Percentiles rank a stretch among this genome's conserved stretches.
These are phyloP conservation scores for Psittacara wagleri DNA, from an alignment of 2,113 vertebrate genomes.

Conservation along the genomic window DNA sequence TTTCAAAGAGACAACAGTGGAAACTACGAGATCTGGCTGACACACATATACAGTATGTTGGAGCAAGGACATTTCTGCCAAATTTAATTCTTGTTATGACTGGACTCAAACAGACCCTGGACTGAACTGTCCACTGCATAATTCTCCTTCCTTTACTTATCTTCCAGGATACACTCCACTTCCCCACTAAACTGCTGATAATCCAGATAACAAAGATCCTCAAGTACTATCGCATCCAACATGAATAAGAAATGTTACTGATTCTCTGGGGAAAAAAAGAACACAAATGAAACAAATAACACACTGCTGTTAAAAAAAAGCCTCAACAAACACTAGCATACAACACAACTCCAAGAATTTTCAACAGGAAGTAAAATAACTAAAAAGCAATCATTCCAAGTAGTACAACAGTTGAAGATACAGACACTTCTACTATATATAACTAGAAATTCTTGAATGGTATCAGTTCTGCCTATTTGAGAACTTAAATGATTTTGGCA, in stretches of 20 bases:
- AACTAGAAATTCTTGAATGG: not conserved
- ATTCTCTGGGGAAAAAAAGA: not conserved
- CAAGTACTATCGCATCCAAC: not conserved
- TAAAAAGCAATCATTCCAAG: not conserved
- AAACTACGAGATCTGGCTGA: not conserved
- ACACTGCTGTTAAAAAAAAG: not conserved
- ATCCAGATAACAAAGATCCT: not conserved
- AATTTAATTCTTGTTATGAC: not conserved
- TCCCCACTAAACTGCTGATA: not conserved
- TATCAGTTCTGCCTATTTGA: not conserved
- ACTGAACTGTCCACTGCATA: not conserved
- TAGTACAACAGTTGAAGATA: not conserved
- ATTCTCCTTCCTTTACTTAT: not conserved
- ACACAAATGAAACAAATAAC: not conserved
- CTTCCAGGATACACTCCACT: not conserved
- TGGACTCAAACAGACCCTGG: not conserved
- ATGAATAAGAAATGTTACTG: not conserved
- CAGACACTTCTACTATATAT: not conserved
- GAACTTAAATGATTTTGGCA: not conserved
- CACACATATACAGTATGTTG: not conserved
- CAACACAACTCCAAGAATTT: not conserved
- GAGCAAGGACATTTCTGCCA: not conserved
- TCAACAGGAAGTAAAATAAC: not conserved
- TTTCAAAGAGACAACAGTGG: not conserved
- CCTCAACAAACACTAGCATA: not conserved